Conservation (phyloP, 2,888 invertebrate genomes). For the Nymphalis c-album region DNA sequence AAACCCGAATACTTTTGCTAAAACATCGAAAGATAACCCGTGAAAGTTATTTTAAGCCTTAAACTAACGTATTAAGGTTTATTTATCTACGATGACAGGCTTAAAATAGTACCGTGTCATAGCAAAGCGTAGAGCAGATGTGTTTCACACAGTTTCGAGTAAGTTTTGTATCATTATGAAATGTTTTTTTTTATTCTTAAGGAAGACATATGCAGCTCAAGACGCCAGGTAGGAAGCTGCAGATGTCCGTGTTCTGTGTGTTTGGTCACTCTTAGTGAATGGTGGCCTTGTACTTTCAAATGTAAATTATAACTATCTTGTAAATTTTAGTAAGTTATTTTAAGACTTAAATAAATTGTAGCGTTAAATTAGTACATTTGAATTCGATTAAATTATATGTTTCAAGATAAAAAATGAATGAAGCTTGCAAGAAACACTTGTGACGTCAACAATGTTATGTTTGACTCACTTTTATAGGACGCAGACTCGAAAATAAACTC, state of each 20-base stretch:
- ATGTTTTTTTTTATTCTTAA: conserved; percentile 72
- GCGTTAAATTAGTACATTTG: too few relatives aligned
- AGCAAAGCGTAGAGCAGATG: conserved; percentile 64
- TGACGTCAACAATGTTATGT: too few relatives aligned
- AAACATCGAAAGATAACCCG: conserved; percentile 39
- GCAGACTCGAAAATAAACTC: too few relatives aligned
- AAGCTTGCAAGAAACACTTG: too few relatives aligned
- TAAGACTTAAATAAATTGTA: background rate
- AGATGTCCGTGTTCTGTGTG: conserved; percentile 50
- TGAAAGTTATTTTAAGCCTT: conserved; percentile 40
- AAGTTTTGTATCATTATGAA: conserved; percentile 72
- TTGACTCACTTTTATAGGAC: too few relatives aligned
- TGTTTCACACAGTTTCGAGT: conserved; percentile 69
- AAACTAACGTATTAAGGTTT: background rate
- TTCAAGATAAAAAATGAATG: too few relatives aligned
- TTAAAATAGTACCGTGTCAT: conserved; percentile 18
- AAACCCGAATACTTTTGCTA: conserved; percentile 56
- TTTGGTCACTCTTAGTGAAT: conserved; percentile 33
- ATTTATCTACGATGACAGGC: conserved; percentile 37
- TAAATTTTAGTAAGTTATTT: conserved; percentile 1
- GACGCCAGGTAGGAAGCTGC: conserved; percentile 67
- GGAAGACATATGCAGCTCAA: conserved; percentile 67
- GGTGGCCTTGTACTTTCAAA: conserved; percentile 28
- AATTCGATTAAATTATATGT: too few relatives aligned
- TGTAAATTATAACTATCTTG: conserved; percentile 19